These are phyloP conservation scores for Enteromius paludinosus DNA, from an alignment of 2,797 vertebrate genomes.

Conservation along the genomic window DNA sequence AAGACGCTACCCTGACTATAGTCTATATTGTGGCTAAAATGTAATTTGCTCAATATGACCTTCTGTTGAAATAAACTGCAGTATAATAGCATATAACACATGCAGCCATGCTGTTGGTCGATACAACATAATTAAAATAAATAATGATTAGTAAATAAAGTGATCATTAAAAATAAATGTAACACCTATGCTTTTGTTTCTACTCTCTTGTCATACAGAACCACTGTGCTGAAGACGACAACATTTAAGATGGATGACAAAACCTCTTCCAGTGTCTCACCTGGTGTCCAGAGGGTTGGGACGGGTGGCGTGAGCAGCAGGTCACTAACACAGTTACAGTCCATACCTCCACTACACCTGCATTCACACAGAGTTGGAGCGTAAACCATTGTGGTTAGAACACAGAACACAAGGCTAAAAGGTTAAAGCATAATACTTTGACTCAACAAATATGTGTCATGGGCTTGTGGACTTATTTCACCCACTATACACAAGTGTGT, in stretches of 20 bases:
- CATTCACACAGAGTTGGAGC: constrained; percentile 27
- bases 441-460: constrained; percentile 37
- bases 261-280: constrained; percentile 68
- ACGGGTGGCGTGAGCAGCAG: constrained; percentile 89
- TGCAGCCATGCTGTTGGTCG: neutral
- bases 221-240: neutral
- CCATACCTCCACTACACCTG: constrained; percentile 86
- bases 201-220: neutral
- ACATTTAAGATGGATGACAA: neutral
- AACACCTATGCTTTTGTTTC: neutral
- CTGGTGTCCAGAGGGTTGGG: constrained; percentile 92
- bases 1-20: neutral
- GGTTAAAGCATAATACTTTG: constrained; percentile 34
- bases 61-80: neutral
- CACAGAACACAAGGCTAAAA: constrained; percentile 25
- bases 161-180: neutral
- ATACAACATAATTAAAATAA: neutral
- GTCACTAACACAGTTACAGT: constrained; percentile 95
- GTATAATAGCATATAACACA: neutral
- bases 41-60: neutral
- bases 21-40: constrained; percentile 2
- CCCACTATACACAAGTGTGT: neutral
- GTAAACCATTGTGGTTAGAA: neutral
- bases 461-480: constrained; percentile 16
- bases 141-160: no score